A percentile compares a stretch with the other conserved stretches of the same genome.
These are phyloP conservation scores for Gopherus evgoodei DNA, from an alignment of 2,113 vertebrate genomes.

Conservation along the genomic window DNA sequence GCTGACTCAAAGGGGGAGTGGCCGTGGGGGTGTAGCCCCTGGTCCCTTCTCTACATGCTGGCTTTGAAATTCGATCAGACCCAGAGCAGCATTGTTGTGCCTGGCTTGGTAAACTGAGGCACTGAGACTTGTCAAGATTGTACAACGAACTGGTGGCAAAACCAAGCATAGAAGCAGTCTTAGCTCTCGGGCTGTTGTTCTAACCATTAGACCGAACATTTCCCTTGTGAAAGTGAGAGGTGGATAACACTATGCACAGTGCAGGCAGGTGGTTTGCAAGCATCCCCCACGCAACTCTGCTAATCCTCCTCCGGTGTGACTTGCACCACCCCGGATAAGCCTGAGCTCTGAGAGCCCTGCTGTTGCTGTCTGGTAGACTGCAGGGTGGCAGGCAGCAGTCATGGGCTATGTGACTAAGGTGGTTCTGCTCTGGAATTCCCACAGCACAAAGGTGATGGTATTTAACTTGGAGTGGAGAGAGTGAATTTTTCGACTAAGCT, in stretches of 20 bases:
- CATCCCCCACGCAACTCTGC: not conserved
- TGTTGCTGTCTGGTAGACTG: not conserved
- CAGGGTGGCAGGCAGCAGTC: not conserved
- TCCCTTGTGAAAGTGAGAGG: not conserved
- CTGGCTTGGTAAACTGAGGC: not conserved
- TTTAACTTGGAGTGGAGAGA: not conserved
- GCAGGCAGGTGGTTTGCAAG: not conserved
- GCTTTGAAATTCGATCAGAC: not conserved
- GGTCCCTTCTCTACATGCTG: not conserved
- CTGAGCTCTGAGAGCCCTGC: not conserved
- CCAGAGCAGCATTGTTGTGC: not conserved
- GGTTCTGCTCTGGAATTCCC: not conserved
- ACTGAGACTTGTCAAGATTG: not conserved
- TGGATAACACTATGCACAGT: not conserved
- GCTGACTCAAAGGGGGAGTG: not conserved
- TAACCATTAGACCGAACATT: not conserved
- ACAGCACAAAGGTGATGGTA: not conserved
- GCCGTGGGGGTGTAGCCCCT: not conserved
- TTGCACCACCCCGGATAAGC: not conserved
- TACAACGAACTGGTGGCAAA: not conserved
- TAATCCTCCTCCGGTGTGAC: not conserved
- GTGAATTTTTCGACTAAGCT: not conserved
- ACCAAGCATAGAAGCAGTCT: not conserved
- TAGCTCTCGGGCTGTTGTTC: not conserved
- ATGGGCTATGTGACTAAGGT: no score